Percentiles rank a stretch among this genome's conserved stretches.
Evolutionary conservation across 1,140 invertebrate genomes (phyloP).

Genomic region (Scaptodrosophila lebanonensis): DNA sequence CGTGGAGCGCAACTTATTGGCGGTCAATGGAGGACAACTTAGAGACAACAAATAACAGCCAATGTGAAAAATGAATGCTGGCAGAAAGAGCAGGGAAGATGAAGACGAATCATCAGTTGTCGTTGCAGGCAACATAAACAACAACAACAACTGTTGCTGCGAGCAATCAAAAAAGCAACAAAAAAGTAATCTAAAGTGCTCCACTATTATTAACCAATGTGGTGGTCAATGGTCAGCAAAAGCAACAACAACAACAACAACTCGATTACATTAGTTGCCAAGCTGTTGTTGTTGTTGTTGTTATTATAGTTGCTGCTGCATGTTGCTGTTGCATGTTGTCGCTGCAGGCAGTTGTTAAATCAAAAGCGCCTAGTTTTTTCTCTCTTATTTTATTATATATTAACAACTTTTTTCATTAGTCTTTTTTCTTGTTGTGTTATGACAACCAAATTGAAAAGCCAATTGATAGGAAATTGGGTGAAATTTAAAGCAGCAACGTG

Average conservation of each 20-base stretch:
- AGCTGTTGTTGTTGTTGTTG: slow-evolving; percentile 13
- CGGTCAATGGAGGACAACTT: too few relatives aligned
- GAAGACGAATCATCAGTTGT: too few relatives aligned
- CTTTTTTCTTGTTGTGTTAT: slow-evolving; percentile 43
- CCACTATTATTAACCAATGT: too few relatives aligned
- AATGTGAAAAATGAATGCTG: too few relatives aligned
- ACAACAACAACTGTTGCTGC: too few relatives aligned
- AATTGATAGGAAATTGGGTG: slow-evolving; percentile 67
- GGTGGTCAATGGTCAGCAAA: slow-evolving; percentile 2
- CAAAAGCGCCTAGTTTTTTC: slow-evolving; percentile 41
- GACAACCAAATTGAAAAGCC: slow-evolving; percentile 40
- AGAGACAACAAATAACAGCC: too few relatives aligned
- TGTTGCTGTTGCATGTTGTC: too few relatives aligned
- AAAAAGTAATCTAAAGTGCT: too few relatives aligned
- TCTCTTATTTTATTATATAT: slow-evolving; percentile 39
- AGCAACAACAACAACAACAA: slow-evolving; percentile 14
- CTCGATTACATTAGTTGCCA: slow-evolving; percentile 44
- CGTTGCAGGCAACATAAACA: too few relatives aligned
- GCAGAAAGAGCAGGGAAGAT: too few relatives aligned
- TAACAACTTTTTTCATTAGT: slow-evolving; percentile 38
- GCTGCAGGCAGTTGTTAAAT: slow-evolving; percentile 61
- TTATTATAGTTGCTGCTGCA: slow-evolving; percentile 17
- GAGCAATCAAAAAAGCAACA: too few relatives aligned
- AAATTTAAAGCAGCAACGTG: slow-evolving; percentile 23
- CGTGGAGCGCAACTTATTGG: too few relatives aligned